These are phyloP conservation scores for Nycticebus coucang DNA, from an alignment of 2,113 vertebrate genomes.

Conservation along the genomic window DNA sequence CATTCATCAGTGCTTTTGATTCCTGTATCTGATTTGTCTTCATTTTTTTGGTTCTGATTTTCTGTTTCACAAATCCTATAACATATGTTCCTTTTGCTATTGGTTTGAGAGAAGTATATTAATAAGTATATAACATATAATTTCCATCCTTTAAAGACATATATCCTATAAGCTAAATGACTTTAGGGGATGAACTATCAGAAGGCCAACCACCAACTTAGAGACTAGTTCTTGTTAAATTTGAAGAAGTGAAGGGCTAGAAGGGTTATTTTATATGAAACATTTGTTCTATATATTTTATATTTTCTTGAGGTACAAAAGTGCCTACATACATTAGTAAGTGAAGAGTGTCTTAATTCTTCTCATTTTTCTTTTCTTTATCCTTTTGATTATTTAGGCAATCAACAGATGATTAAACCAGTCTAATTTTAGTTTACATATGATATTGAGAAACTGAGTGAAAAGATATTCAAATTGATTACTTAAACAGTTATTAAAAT, in stretches of 20 bases:
- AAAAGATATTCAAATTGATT: background rate
- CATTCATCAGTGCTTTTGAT: background rate
- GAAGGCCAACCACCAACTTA: background rate
- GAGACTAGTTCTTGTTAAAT: background rate
- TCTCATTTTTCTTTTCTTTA: background rate
- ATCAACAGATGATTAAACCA: background rate
- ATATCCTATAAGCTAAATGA: background rate
- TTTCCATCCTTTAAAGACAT: slow-evolving; percentile 11
- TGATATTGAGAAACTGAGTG: background rate
- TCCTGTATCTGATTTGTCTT: background rate
- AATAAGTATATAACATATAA: background rate
- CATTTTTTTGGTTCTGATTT: background rate
- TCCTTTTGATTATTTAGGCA: background rate
- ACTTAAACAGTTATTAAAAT: background rate
- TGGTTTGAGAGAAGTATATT: background rate
- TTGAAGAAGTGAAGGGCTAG: background rate
- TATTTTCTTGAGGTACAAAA: background rate
- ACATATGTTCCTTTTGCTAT: background rate
- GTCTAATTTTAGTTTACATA: background rate
- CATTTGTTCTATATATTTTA: background rate
- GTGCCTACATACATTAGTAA: background rate
- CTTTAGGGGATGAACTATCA: background rate
- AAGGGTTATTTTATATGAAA: background rate
- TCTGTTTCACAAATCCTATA: background rate
- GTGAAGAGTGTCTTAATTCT: background rate